These are phyloP conservation scores for Probaryconus sp. DNA, from an alignment of 1,140 invertebrate species.

Conservation along the genomic window DNA sequence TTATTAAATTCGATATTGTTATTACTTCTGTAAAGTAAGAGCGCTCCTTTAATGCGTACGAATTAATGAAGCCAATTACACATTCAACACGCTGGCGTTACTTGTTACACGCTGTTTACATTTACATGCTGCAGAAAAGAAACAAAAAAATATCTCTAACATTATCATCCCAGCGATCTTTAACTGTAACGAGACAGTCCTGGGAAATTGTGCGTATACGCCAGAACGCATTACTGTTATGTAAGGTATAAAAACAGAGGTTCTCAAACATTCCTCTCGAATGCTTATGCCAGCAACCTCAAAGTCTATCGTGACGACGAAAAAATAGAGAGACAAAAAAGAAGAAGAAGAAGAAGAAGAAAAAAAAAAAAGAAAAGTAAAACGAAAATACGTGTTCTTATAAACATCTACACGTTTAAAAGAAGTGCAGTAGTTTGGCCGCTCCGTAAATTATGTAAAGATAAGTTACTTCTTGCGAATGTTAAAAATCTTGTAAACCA, in stretches of 20 bases:
- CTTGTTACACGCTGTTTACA: slow-evolving; percentile 48
- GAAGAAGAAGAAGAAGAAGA: too few relatives aligned
- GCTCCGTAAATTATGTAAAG: too few relatives aligned
- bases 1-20: slow-evolving; percentile 28
- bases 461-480: too few relatives aligned
- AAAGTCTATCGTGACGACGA: slow-evolving; percentile 33
- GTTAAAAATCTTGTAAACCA: too few relatives aligned
- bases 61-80: slow-evolving; percentile 58
- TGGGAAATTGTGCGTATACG: slow-evolving; percentile 58
- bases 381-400: too few relatives aligned
- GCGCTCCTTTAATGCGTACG: slow-evolving; percentile 18
- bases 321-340: too few relatives aligned
- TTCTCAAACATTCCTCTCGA: slow-evolving; percentile 41
- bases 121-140: slow-evolving; percentile 45
- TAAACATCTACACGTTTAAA: too few relatives aligned
- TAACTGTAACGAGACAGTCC: slow-evolving; percentile 51
- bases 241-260: slow-evolving; percentile 53
- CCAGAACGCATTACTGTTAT: slow-evolving; percentile 61
- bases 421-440: too few relatives aligned
- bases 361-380: too few relatives aligned
- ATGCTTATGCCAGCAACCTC: slow-evolving; percentile 16
- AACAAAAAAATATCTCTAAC: slow-evolving; percentile 42
- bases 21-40: slow-evolving; percentile 23
- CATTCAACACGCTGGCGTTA: slow-evolving; percentile 42
- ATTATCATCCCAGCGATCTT: slow-evolving; percentile 52